Evolutionary conservation across 2,797 vertebrate species (phyloP).

Genomic region (Pangasius macronema): DNA sequence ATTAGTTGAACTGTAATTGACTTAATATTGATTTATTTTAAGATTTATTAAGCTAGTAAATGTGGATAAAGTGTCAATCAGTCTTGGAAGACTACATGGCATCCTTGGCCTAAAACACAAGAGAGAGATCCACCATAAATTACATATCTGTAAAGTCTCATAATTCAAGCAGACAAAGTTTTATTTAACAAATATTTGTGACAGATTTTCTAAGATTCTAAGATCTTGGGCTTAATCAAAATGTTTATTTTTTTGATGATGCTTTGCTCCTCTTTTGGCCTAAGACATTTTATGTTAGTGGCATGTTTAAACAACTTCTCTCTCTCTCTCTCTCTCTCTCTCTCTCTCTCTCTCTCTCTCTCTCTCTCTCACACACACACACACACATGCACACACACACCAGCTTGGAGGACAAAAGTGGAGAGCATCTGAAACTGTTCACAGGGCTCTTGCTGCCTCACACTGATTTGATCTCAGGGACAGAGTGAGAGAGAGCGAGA

Average conservation of each 20-base stretch:
- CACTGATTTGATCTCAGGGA: neutral
- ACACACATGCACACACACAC: neutral
- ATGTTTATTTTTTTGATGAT: neutral
- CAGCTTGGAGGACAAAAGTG: neutral
- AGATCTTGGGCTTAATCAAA: neutral
- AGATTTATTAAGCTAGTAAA: neutral
- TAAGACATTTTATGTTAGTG: neutral
- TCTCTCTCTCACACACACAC: neutral
- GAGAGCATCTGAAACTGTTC: conserved; percentile 19
- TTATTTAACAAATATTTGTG: neutral
- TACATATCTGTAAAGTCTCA: neutral
- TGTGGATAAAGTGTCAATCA: neutral
- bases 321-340: neutral
- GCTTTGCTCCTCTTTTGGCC: neutral
- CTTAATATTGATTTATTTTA: neutral
- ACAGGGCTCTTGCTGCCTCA: neutral
- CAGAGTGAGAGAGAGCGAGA: conserved; percentile 26
- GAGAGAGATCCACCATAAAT: neutral
- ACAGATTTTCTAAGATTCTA: neutral
- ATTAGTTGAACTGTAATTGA: neutral
- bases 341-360: neutral
- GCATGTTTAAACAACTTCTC: neutral
- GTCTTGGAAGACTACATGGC: neutral
- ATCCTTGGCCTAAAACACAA: neutral
- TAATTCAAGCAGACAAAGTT: neutral